phyloP scores from a whole-genome alignment of 2,888 invertebrate species.

The Eupithecia inturbata region DNA sequence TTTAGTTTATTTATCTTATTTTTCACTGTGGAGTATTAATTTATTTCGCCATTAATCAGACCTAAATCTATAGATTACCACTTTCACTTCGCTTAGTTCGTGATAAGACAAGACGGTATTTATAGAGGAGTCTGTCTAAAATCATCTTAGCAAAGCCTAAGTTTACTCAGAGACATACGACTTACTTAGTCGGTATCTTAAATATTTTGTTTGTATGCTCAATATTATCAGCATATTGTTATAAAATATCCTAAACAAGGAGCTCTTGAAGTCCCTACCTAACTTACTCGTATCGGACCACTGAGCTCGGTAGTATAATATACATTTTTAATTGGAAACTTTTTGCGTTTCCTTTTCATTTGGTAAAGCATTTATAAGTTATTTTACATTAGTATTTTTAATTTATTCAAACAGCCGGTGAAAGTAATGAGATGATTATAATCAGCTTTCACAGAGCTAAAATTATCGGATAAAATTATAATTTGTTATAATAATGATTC shows the following conservation, averaged over 20 bases:
- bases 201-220: not conserved
- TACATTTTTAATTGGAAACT: not conserved
- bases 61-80: not conserved
- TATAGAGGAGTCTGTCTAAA: not conserved
- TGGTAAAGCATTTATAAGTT: slow-evolving; percentile 59
- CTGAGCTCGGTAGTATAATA: not conserved
- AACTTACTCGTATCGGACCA: no score
- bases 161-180: not conserved
- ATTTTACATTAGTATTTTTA: slow-evolving; percentile 17
- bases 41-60: not conserved
- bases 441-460: not conserved
- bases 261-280: not conserved
- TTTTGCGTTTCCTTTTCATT: not conserved
- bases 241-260: not conserved
- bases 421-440: slow-evolving; percentile 5
- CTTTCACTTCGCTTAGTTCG: not conserved
- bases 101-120: no score
- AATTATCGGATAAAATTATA: not conserved
- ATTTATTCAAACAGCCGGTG: slow-evolving; percentile 6
- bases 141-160: not conserved
- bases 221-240: not conserved
- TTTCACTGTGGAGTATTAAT: not conserved
- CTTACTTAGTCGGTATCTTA: not conserved
- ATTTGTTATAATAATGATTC: not conserved
- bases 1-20: not conserved